Evolutionary conservation across 1,140 invertebrate genomes (phyloP), one percentile per base, ranked within the genome.

Genomic region (Trichonephila clavipes): DNA sequence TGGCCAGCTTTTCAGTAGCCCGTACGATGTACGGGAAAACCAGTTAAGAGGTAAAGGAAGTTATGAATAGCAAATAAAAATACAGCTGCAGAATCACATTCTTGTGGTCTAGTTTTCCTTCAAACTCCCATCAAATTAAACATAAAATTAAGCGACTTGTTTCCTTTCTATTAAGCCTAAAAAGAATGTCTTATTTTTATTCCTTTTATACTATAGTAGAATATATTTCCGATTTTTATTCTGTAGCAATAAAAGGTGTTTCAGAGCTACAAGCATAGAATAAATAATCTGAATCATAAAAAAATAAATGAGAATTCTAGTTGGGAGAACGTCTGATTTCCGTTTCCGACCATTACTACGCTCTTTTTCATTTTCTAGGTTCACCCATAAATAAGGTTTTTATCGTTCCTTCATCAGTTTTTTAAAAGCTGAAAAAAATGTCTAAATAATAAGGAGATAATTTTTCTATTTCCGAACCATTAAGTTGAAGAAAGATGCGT

Each of bases 381-480:
- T 18, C 16, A 34, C 14, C 2, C 34, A 19, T 28, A 77, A 18
- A 77, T 77, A 77, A 34, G 72, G 28, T 21, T 28, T 24, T 51
- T 19, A 61, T 85, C 59, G 83, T 85, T 85, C n/a, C 58, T 85
- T 85, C 83, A 85, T 85, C 24, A 61, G 58, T 61, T 12, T 85
- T 85, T 61, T 59, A 14, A 34, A 61, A 61, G 58, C 51, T 59
- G 28, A 18, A 59, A 24, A 88, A 40, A 64, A 44, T 44, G 10
- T 40, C 8, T 19, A 64, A 44, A 64, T 61, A 88, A 66, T 66
- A 88, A 58, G 86, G 86, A 88, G 61, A 64, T 88, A 66, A 88
- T 88, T 88, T 58, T 88, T 34, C 86, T 88, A 88, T 88, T 88
- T 88, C 86, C 86, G 61, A 40, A 3, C 86, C 86, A 88, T 88